Percentiles rank a stretch among this genome's conserved stretches.
phyloP scores from a whole-genome alignment of 2,888 invertebrate genomes.

The Terebella lapidaria region DNA sequence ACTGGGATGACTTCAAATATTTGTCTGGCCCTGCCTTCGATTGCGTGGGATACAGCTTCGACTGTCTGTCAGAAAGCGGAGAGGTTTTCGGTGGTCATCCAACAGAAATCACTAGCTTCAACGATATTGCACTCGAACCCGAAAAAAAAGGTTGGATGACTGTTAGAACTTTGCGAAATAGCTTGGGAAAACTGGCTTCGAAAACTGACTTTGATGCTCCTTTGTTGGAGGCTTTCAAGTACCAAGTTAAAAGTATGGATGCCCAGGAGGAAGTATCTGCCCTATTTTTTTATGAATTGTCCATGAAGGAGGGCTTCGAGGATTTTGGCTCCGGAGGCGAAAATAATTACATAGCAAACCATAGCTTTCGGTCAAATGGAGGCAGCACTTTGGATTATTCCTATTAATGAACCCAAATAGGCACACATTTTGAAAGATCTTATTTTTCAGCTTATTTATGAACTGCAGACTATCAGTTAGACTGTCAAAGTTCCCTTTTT shows the following conservation, averaged over 20 bases:
- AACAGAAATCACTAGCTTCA: conserved; percentile 1
- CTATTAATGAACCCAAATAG: not conserved
- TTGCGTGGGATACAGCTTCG: not conserved
- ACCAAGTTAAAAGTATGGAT: no score
- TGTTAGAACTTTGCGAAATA: no score
- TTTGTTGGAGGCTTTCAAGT: no score
- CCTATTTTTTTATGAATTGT: no score
- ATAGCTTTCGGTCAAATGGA: conserved; percentile 3
- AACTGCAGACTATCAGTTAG: not conserved
- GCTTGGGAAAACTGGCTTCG: no score
- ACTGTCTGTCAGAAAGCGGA: not conserved
- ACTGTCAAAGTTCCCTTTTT: conserved; percentile 2
- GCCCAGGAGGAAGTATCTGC: no score
- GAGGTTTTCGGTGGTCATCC: not conserved
- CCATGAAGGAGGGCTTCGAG: no score
- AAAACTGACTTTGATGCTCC: no score
- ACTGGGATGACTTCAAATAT: not conserved
- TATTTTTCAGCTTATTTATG: not conserved
- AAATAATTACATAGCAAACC: conserved; percentile 1
- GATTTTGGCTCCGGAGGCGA: conserved; percentile 2
- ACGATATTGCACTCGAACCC: not conserved
- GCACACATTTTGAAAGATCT: not conserved
- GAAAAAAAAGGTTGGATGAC: not conserved
- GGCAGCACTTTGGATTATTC: conserved; percentile 6
- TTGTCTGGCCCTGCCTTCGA: not conserved